Evolutionary conservation across 2,888 invertebrate genomes (phyloP), one percentile per base, ranked within the genome.

Genomic region (Lasioglossum leucozonium): DNA sequence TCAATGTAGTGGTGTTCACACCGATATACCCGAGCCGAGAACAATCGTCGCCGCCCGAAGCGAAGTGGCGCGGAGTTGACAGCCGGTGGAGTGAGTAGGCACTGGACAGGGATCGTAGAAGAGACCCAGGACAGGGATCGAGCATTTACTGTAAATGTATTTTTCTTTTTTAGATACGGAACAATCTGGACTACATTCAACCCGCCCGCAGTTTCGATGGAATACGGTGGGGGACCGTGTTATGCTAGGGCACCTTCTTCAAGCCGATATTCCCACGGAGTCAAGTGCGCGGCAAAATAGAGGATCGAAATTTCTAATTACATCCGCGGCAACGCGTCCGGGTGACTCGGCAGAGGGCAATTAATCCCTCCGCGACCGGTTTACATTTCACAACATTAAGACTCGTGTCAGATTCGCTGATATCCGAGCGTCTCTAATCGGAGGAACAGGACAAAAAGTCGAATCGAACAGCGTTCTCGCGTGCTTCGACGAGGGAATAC

Each of bases 301-400:
- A 42, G 42, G 30, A 62, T 42, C 62, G 26, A 74, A 40, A 74
- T 58, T 62, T 62, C 42, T 22, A 75, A 62, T 30, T 22, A 26
- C 62, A 22, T 10, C 42, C 44, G 11, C 65, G 34, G 44, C 42
- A 13, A n/a, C 65, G 44, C 13, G 42, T 37, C 47, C 16, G 30
- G 13, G 44, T 40, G 42, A 62, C 8, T 30, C 40, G 18, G 34
- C 8, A n/a, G 37, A 40, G 2, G 55, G 75, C 65, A 65, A 76
- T 76, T 76, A 72, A 72, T 72, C 37, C 65, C 18, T 1, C 40
- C 10, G 44, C 34, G 37, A 58, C 77, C 77, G 69, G 55, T 77
- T 71, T 55, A 42, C 69, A 55, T 77, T 77, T 69, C 69, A 55
- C 67, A 73, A 78, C 84, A 84, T 76, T 47, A 16, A 69, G 40